These are phyloP conservation scores for Myotis davidii DNA, from an alignment of 2,113 vertebrate species.

Conservation along the genomic window DNA sequence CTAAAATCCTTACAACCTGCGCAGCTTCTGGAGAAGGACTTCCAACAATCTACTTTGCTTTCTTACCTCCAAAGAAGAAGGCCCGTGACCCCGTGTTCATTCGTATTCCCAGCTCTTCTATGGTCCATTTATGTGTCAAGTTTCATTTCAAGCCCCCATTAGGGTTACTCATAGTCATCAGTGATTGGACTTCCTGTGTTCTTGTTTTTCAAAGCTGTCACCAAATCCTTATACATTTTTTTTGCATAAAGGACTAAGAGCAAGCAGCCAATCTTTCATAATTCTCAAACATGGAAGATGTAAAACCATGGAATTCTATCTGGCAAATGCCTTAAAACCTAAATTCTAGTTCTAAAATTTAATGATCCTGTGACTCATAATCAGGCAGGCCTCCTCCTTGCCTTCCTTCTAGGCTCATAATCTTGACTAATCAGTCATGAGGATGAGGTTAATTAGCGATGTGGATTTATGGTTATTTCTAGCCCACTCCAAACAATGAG, in stretches of 20 bases:
- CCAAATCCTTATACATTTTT: conserved; percentile 52
- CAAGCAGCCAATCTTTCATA: conserved; percentile 43
- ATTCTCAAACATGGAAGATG: neutral
- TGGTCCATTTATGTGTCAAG: conserved; percentile 50
- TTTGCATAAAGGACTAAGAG: conserved; percentile 43
- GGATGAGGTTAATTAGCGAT: conserved; percentile 74
- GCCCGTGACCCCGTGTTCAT: conserved; percentile 33
- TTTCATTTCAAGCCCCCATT: conserved; percentile 58
- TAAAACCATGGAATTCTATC: conserved; percentile 44
- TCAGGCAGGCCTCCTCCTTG: conserved; percentile 55
- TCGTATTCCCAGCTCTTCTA: conserved; percentile 64
- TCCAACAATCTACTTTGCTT: conserved; percentile 65
- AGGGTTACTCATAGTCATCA: conserved; percentile 53
- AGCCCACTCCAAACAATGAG: conserved; percentile 69
- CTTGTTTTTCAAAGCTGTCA: conserved; percentile 70
- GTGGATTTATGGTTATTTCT: conserved; percentile 77
- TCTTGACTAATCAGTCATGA: conserved; percentile 78
- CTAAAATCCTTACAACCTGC: conserved; percentile 76
- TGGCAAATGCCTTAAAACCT: conserved; percentile 30
- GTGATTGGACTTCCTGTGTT: conserved; percentile 58
- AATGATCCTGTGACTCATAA: conserved; percentile 61
- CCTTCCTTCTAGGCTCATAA: conserved; percentile 72
- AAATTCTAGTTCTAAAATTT: conserved; percentile 65
- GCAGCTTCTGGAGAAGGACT: conserved; percentile 71
- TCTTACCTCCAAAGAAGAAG: conserved; percentile 57